Base-by-base conservation (phyloP, 2,888 invertebrate species). In the Rotaria magnacalcarata region DNA sequence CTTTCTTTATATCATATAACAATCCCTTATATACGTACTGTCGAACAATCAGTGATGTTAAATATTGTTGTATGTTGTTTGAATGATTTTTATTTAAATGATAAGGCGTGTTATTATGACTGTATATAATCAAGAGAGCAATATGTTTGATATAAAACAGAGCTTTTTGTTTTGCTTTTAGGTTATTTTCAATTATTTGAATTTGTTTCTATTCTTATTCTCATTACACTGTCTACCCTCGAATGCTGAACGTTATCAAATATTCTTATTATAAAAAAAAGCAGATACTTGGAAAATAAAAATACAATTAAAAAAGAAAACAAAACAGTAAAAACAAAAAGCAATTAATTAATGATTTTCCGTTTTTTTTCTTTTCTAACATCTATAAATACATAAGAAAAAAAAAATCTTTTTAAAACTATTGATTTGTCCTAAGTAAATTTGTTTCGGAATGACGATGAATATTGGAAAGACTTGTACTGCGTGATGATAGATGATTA, bases 301-400 rank as follows among this genome's bases (percentile, higher is more conserved):
- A 67, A 34, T 67, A 67, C 67, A 67, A 34, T 67, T 16, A 27
- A 67, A 67, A 67, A 7, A 67, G 14, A 27, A 52, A 52, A 16
- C 11, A 52, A 52, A 52, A 52, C 11, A 4, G 52, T 16, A 52
- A 16, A 52, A 52, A 16, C 52, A 52, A 52, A 52, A 52, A 16
- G 16, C 3, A 52, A 52, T 52, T 52, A 16, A 14, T 52, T 52
- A 4, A 52, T 52, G 11, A 16, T 52, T 50, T 50, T 52, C 52
- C 16, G 16, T 11, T 52, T 52, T 16, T 60, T 52, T 60, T 60
- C 27, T 67, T 67, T 27, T 16, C 27, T 34, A 67, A 27, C 67
- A 67, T 67, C 67, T 67, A 67, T 67, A 67, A 67, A 67, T 67
- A 67, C 67, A 67, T 67, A 67, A 67, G 67, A 67, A 67, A 67